Base-by-base conservation (phyloP, 2,113 vertebrate genomes). In the Caretta caretta region DNA sequence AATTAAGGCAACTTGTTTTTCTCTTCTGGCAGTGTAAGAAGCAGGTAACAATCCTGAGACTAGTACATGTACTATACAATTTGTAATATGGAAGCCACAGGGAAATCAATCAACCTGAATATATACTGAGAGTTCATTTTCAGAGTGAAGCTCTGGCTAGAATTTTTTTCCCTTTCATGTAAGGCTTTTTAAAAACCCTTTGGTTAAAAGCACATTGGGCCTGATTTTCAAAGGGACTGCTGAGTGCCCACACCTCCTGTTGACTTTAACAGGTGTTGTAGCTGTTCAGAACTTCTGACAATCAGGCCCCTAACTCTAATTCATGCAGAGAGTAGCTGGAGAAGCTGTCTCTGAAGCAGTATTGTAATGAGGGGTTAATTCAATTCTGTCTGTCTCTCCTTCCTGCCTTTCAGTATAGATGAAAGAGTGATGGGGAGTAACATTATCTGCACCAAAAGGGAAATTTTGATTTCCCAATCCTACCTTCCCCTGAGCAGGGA, bases 301-400 rank as follows among this genome's bases (percentile, higher is more conserved):
- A 86, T 50, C 27, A 0, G 80, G n/a, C 57, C 72, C 82, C 9
- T 38, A 92, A 54, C 78, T 83, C 94, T 97, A 90, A 93, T 90
- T 86, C 91, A 92, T 92, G 90, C 87, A 83, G 96, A 95, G 94
- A 95, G 82, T 81, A 95, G 92, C 80, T 90, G 87, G 82, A 81
- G 90, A 97, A 95, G 90, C 92, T 86, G 95, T 87, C 76, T 48
- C 22, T 27, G 96, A 93, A 93, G 90, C 72, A 65, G 95, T 92
- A 95, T 93, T 96, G 95, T 96, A 97, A 97, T 93, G 88, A 97
- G 85, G 88, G 90, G 91, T 83, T 96, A 96, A 97, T 97, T 97
- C 42, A 12, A 10, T 31, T 80, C 79, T 27, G 22, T 51, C 94
- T 93, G 65, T 83, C 75, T 95, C 92, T 94, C 38, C 83, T 97